Base-by-base conservation (phyloP, 2,797 vertebrate species). In the Meriones psammophilus region DNA sequence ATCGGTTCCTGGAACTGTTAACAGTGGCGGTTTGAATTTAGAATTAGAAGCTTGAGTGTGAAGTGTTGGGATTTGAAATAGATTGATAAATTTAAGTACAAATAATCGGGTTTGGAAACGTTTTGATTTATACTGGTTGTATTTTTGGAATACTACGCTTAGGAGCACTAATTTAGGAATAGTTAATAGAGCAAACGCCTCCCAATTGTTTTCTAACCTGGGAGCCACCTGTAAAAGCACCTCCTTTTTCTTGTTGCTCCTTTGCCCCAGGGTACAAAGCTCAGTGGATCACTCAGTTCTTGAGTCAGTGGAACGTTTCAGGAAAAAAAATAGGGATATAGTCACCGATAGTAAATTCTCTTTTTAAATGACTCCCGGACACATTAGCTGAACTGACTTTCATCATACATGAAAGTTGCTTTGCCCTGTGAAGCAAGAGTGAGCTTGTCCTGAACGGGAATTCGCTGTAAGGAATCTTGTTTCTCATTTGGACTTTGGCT, bases 351-450 rank as follows among this genome's bases (percentile, higher is more conserved):
- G 58, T 71, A 88, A 87, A 60, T 93, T 97, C 71, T 39, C 54
- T 89, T 92, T 96, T 93, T 50, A 93, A 94, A 78, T 93, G 76
- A 89, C 88, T 90, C 1, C 58, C 81, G 79, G 69, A 87, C 79
- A 80, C 68, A 56, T 74, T 88, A 85, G 56, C 60, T 56, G 74
- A 69, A 60, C 46, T 89, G 76, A 92, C 79, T 94, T 92, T 91
- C n/a, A 88, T 96, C 71, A 64, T 89, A 58, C 88, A 17, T 68
- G 89, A 88, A 96, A 96, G 87, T 96, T 96, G 33, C 89, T 97
- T 95, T 97, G 73, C 89, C 93, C 54, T 86, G 83, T 36, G 71
- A 96, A 97, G 88, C 93, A 97, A 96, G 97, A 96, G 88, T 80
- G 85, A 97, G 90, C 89, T 64, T 93, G 94, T 88, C 84, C 86